These are phyloP conservation scores for Mugil cephalus DNA, from an alignment of 2,113 vertebrate genomes.

Conservation along the genomic window DNA sequence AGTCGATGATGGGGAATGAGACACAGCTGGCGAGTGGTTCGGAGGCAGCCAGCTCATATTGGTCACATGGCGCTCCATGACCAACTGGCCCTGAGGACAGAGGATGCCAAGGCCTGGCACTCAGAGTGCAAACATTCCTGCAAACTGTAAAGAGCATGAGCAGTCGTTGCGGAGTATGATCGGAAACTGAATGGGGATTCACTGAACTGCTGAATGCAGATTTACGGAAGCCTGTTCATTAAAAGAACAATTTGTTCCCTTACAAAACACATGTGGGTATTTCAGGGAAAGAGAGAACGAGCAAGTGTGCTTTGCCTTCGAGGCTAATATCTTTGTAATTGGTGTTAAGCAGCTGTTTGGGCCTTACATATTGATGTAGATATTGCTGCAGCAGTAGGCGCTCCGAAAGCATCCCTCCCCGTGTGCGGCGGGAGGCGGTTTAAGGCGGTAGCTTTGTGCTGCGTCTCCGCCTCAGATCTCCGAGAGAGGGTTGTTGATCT, in stretches of 20 bases:
- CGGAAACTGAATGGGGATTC: conserved; percentile 12
- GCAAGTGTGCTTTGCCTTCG: conserved; percentile 32
- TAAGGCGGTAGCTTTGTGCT: conserved; percentile 10
- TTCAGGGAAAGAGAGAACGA: conserved; percentile 26
- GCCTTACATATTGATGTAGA: conserved; percentile 49
- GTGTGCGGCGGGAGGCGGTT: conserved; percentile 16
- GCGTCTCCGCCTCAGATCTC: conserved; percentile 29
- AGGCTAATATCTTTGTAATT: conserved; percentile 53
- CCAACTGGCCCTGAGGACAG: conserved; percentile 10
- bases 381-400: conserved; percentile 7
- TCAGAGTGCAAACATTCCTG: neutral
- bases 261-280: conserved; percentile 22
- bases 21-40: conserved; percentile 47
- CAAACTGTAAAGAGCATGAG: conserved; percentile 8
- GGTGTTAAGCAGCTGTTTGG: conserved; percentile 52
- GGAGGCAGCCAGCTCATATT: conserved; percentile 37
- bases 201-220: conserved; percentile 32
- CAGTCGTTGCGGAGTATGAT: neutral
- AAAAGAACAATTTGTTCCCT: conserved; percentile 35
- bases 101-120: conserved; percentile 13
- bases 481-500: conserved; percentile 29
- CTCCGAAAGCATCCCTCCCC: neutral
- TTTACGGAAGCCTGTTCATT: conserved; percentile 26
- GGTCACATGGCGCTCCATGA: conserved; percentile 22
- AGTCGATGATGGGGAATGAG: conserved; percentile 27